Percentiles rank a stretch among this genome's conserved stretches.
phyloP scores from a whole-genome alignment of 2,888 invertebrate species.

The Ophion ventricosus region DNA sequence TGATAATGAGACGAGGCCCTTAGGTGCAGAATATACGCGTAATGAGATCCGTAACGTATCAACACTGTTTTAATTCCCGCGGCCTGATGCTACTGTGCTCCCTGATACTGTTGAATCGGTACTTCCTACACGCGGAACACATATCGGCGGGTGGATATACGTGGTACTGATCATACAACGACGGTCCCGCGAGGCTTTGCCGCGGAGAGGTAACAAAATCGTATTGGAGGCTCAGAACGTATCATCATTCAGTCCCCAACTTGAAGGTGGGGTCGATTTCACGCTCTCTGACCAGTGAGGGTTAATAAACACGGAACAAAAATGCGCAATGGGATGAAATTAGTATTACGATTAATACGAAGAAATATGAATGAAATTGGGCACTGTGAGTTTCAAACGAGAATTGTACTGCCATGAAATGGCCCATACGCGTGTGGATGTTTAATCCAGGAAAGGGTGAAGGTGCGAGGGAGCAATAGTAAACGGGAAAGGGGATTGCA shows the following conservation, averaged over 20 bases:
- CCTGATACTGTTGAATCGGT: slow-evolving; percentile 59
- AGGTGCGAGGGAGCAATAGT: slow-evolving; percentile 12
- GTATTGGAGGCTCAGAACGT: too few species aligned
- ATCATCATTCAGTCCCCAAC: too few species aligned
- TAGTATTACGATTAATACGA: not conserved
- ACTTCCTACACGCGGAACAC: slow-evolving; percentile 55
- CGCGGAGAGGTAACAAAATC: slow-evolving; percentile 43
- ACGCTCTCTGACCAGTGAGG: too few species aligned
- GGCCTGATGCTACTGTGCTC: not conserved
- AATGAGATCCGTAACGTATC: slow-evolving; percentile 79
- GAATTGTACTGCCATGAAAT: not conserved
- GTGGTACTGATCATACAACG: too few species aligned
- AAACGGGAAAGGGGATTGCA: slow-evolving; percentile 33
- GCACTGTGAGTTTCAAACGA: not conserved
- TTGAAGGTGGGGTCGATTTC: too few species aligned
- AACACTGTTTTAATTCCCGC: slow-evolving; percentile 66
- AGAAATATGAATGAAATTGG: not conserved
- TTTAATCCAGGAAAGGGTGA: not conserved
- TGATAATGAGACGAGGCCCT: slow-evolving; percentile 30
- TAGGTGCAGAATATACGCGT: slow-evolving; percentile 47
- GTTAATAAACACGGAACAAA: not conserved
- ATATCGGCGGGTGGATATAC: slow-evolving; percentile 31
- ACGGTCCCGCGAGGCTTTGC: slow-evolving; percentile 50
- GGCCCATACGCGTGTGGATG: not conserved
- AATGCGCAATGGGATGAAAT: not conserved